Conservation (phyloP, 2,113 vertebrate genomes). For the Carollia perspicillata region DNA sequence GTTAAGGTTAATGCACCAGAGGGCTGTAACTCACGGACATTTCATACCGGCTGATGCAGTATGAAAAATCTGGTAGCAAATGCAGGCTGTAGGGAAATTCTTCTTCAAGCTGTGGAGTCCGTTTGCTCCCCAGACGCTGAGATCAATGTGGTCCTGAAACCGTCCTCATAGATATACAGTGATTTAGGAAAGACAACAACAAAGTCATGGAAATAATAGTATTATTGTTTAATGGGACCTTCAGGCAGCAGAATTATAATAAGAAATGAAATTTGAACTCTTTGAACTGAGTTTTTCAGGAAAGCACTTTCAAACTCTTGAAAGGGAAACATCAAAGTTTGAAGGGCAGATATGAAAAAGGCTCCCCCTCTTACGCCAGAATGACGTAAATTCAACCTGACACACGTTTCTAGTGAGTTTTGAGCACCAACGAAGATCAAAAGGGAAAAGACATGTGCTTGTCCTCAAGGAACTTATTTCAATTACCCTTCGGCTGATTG, state of each 20-base stretch:
- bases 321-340: conserved; percentile 56
- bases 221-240: background rate
- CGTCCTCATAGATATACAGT: background rate
- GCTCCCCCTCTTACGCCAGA: background rate
- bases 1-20: conserved; percentile 67
- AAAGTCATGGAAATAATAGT: background rate
- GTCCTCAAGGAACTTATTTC: background rate
- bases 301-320: conserved; percentile 48
- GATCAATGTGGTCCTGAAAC: background rate
- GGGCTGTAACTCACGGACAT: conserved; percentile 59
- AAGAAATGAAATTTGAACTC: conserved; percentile 45
- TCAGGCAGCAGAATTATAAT: conserved; percentile 16
- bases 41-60: conserved; percentile 21
- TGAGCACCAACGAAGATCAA: conserved; percentile 5
- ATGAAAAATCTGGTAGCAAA: conserved; percentile 2
- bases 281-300: conserved; percentile 41
- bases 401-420: background rate
- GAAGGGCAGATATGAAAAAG: conserved; percentile 37
- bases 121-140: background rate
- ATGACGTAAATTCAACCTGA: conserved; percentile 27
- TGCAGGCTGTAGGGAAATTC: background rate
- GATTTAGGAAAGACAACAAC: conserved; percentile 13
- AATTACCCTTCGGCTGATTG: background rate
- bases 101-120: background rate
- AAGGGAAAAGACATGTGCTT: background rate